Conservation (phyloP, 2,113 vertebrate species). For the Nestor notabilis region DNA sequence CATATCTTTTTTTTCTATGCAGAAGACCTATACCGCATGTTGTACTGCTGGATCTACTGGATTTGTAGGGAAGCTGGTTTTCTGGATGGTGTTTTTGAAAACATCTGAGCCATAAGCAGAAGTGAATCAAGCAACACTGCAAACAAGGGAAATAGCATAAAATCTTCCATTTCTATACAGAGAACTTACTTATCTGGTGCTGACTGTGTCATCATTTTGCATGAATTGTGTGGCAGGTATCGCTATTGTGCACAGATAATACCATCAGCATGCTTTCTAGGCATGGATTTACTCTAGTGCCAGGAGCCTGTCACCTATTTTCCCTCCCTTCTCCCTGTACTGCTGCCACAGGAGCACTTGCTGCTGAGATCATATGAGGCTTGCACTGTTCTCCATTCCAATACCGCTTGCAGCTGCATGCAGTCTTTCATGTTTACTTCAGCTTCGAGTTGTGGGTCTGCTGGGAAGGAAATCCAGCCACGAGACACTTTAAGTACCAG, state of each 20-base stretch:
- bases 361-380: not conserved
- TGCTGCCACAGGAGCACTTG: not conserved
- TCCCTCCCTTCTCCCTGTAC: not conserved
- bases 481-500: conserved; percentile 42
- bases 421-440: conserved; percentile 20
- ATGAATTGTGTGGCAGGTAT: not conserved
- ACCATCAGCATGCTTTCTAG: not conserved
- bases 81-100: not conserved
- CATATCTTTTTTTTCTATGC: not conserved
- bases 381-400: not conserved
- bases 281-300: not conserved
- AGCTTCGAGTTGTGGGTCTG: not conserved
- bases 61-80: not conserved
- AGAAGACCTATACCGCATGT: not conserved
- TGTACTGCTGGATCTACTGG: not conserved
- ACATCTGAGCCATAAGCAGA: not conserved
- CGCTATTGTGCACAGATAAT: accelerated
- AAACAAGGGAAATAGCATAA: not conserved
- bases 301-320: not conserved
- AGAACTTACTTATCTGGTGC: not conserved
- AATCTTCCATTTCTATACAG: not conserved
- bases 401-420: not conserved
- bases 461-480: conserved; percentile 41
- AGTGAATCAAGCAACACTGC: not conserved
- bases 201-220: not conserved